These are phyloP conservation scores for Calonectris borealis DNA, from an alignment of 2,113 vertebrate species.

Conservation along the genomic window DNA sequence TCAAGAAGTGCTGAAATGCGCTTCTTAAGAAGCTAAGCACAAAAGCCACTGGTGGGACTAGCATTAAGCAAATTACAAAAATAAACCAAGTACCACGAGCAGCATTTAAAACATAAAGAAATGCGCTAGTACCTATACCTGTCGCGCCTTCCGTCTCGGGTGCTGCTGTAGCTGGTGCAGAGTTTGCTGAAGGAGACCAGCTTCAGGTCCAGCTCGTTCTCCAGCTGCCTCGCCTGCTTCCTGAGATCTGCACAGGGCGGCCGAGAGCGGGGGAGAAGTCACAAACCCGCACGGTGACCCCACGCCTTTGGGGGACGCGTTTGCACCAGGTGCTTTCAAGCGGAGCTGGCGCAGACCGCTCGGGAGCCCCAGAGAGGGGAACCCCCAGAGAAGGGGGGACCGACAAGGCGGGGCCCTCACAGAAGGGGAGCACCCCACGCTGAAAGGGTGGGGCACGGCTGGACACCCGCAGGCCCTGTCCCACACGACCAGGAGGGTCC, in stretches of 20 bases:
- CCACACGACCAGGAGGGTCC: not conserved
- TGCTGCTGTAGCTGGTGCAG: slow-evolving; percentile 88
- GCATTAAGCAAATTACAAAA: accelerated
- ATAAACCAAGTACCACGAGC: accelerated
- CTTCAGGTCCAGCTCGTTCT: slow-evolving; percentile 97
- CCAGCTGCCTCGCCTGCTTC: slow-evolving; percentile 95
- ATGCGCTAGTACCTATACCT: slow-evolving; percentile 85
- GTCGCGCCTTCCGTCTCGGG: slow-evolving; percentile 90
- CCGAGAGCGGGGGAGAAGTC: not conserved
- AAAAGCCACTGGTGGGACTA: not conserved
- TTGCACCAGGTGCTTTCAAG: not conserved
- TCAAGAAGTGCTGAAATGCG: accelerated
- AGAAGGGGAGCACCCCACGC: accelerated
- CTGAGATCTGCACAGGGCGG: slow-evolving; percentile 83
- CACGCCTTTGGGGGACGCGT: too few relatives aligned
- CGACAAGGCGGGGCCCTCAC: accelerated
- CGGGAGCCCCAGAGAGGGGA: not conserved
- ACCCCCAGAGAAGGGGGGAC: not conserved
- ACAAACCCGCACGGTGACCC: not conserved
- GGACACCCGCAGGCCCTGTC: not conserved
- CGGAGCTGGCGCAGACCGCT: not conserved
- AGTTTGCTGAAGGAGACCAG: slow-evolving; percentile 98
- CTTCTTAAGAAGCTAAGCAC: not conserved
- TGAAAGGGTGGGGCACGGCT: not conserved
- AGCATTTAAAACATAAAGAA: slow-evolving; percentile 15